Evolutionary conservation across 2,888 invertebrate genomes (phyloP), one percentile per base, ranked within the genome.

Genomic region (Neocrepidodera transversa): DNA sequence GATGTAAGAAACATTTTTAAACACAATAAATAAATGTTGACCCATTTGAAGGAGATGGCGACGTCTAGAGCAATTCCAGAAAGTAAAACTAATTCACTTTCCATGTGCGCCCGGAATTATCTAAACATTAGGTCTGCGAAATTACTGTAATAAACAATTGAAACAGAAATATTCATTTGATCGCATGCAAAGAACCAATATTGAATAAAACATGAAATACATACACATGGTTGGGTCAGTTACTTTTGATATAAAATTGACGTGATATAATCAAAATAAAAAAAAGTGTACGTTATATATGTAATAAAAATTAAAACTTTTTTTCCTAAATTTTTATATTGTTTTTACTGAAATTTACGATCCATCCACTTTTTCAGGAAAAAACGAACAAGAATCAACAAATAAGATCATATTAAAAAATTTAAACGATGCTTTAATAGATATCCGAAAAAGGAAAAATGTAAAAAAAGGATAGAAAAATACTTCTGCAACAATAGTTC

Each of bases 81-180:
- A 26, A 43, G n/a, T 26, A 43, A 26, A 26, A 43, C 20, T 43
- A 43, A 43, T 43, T 43, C 43, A 43, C 26, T 43, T 43, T 43
- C 13, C 43, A 43, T 43, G 43, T 43, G 43, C 23, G 43, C 20
- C 11, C 13, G 5, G 14, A 43, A 43, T 43, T 26, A 43, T 43
- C 43, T 43, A 43, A 43, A 43, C 43, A 43, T 43, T 43, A 43
- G 14, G 23, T 43, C 20, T 26, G 49, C 49, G 35, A 57, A 51
- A 58, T 58, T 47, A 58, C 58, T 20, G 58, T 58, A 52, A 58
- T 58, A 52, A 52, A 55, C 55, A 55, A 52, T 52, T 38, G 58
- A 47, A 51, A 58, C 30, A 52, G 58, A 58, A 58, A 58, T 52
- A 58, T 47, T 30, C 52, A 52, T 58, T 58, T 51, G 52, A 51